Base-by-base conservation (phyloP, 2,797 vertebrate genomes). In the Pelochelys cantorii region DNA sequence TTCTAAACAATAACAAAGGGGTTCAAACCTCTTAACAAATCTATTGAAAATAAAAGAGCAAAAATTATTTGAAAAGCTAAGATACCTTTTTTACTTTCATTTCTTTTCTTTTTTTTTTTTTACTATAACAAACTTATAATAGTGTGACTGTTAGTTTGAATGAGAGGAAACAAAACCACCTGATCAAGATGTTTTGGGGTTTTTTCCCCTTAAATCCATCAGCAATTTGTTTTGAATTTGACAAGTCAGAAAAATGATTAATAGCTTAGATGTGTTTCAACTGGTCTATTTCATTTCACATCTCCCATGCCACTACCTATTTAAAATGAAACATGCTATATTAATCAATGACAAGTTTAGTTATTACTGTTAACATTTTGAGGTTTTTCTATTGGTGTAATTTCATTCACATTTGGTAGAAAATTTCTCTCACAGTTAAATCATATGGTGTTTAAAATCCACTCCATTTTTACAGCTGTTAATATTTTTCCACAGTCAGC, bases 81-180 rank as follows among this genome's bases (percentile, higher is more conserved):
- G 77, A 86, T 7, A 14, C 95, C 93, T 71, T 60, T 74, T 29
- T 96, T 75, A 56, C 82, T 96, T 96, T 95, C 59, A 90, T 95
- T 95, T 94, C 23, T 92, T 91, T 86, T 95, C 42, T 5, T 8
- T 7, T 8, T 92, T 91, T 86, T 95, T 52, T 5, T 8, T 7
- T 8, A 37, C 89, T 78, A 25, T 52, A 89, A 86, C 74, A 57
- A 88, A 88, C 14, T 83, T 90, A 74, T 37, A 83, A 23, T 1
- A 23, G 0, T 89, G 2, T 88, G 68, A 54, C 82, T 85, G 15
- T 54, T 81, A 85, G 81, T 92, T 80, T 92, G 22, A 88, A 88
- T 85, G 94, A 86, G 87, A 62, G 85, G 15, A 92, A 82, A 86
- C 27, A 94, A 97, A 94, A n/a, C 31, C 60, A 91, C 29, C 7